Conservation (phyloP, 2,113 vertebrate species). For the Echinops telfairi region DNA sequence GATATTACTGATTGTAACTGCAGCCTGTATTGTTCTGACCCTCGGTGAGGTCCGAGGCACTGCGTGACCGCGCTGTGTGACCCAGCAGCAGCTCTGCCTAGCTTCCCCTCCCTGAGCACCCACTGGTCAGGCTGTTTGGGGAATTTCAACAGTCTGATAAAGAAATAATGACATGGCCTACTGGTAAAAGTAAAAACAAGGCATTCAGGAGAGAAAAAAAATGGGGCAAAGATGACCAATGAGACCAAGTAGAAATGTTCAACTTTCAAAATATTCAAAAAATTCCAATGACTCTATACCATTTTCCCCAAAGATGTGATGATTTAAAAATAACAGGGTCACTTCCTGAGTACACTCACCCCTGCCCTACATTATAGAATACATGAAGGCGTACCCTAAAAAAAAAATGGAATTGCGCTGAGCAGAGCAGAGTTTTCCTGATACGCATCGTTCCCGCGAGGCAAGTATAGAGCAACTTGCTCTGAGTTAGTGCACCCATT, state of each 20-base stretch:
- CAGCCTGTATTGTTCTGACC: conserved; percentile 58
- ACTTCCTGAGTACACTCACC: no score
- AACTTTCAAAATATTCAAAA: background rate
- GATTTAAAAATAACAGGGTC: background rate
- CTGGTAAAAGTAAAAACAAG: background rate
- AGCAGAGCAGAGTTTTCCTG: no score
- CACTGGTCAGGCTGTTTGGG: background rate
- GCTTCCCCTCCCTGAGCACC: background rate
- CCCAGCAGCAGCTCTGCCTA: conserved; percentile 9
- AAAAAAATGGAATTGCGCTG: no score
- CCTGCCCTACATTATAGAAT: no score
- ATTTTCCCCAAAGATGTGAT: background rate
- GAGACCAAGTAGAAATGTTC: conserved; percentile 26
- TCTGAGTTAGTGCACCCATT: no score
- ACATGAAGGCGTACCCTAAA: no score
- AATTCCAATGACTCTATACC: background rate
- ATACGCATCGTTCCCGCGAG: no score
- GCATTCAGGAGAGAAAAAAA: background rate
- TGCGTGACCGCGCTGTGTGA: background rate
- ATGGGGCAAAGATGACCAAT: background rate
- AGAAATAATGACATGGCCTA: background rate
- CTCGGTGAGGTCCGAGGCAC: background rate
- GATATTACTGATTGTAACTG: conserved; percentile 65
- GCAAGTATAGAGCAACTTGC: no score
- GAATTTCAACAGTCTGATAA: background rate